Evolutionary conservation across 1,140 invertebrate species (phyloP).

Genomic region (Nixonia krombeini): DNA sequence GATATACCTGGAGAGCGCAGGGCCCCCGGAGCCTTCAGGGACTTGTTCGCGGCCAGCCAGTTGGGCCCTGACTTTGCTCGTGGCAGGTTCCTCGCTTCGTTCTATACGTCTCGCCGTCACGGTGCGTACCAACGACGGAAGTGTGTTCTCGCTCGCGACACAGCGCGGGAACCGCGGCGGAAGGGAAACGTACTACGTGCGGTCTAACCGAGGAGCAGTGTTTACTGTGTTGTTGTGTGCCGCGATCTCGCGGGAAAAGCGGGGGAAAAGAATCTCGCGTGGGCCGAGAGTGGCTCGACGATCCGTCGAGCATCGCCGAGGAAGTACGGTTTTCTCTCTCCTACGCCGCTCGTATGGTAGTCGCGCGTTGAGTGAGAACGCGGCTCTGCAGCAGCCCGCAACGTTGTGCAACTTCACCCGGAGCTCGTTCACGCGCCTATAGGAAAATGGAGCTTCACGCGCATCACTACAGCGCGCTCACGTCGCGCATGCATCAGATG

Average conservation of each 20-base stretch:
- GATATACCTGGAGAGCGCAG: slow-evolving; percentile 34
- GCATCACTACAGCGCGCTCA: slow-evolving; percentile 63
- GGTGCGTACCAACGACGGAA: too few species aligned
- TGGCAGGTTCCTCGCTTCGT: slow-evolving; percentile 52
- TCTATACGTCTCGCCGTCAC: slow-evolving; percentile 4
- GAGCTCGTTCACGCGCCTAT: slow-evolving; percentile 9
- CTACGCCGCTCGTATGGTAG: neutral
- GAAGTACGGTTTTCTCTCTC: slow-evolving; percentile 12
- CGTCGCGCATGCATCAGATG: slow-evolving; percentile 66
- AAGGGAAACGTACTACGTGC: too few species aligned
- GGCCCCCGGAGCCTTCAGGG: slow-evolving; percentile 51
- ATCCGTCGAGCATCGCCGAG: too few species aligned
- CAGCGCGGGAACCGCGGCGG: too few species aligned
- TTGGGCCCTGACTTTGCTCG: slow-evolving; percentile 67
- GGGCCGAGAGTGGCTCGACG: neutral
- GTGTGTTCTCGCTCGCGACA: too few species aligned
- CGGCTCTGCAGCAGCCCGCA: neutral
- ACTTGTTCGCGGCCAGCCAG: slow-evolving; percentile 55
- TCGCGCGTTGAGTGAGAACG: slow-evolving; percentile 11
- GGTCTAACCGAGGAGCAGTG: too few species aligned
- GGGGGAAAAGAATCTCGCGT: neutral
- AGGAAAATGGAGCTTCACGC: slow-evolving; percentile 65
- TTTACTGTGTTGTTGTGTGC: slow-evolving; percentile 1
- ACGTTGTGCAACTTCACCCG: slow-evolving; percentile 8
- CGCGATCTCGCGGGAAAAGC: neutral